Percentiles rank a stretch among this genome's conserved stretches.
Conservation (phyloP, 2,113 vertebrate species). For the Hypocryptadius cinnamomeus region DNA sequence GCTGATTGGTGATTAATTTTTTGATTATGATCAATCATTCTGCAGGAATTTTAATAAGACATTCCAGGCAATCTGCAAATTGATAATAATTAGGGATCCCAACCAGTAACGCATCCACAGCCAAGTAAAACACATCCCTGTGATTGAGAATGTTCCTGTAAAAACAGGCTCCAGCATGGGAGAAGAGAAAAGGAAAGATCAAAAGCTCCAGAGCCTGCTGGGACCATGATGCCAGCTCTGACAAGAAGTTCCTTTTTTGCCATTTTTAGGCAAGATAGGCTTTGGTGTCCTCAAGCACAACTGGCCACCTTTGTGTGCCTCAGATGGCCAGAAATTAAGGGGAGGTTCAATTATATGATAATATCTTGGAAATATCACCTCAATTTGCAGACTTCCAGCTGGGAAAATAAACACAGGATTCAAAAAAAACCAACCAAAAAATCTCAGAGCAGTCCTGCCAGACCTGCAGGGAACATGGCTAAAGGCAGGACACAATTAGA, state of each 20-base stretch:
- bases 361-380: not conserved
- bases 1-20: constrained; percentile 73
- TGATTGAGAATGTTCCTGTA: not conserved
- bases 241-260: not conserved
- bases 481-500: not conserved
- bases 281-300: not conserved
- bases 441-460: not conserved
- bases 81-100: constrained; percentile 59
- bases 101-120: not conserved
- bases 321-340: not conserved
- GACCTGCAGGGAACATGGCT: not conserved
- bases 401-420: not conserved
- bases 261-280: not conserved
- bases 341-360: not conserved
- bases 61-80: constrained; percentile 51
- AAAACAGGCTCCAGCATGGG: not conserved
- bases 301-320: not conserved
- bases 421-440: not conserved
- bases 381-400: not conserved
- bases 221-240: not conserved
- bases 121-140: not conserved
- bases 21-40: constrained; percentile 73
- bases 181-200: not conserved
- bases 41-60: constrained; percentile 49
- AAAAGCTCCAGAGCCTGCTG: not conserved